Conservation (phyloP, 2,113 vertebrate species). For the Amblyopsis rosae region DNA sequence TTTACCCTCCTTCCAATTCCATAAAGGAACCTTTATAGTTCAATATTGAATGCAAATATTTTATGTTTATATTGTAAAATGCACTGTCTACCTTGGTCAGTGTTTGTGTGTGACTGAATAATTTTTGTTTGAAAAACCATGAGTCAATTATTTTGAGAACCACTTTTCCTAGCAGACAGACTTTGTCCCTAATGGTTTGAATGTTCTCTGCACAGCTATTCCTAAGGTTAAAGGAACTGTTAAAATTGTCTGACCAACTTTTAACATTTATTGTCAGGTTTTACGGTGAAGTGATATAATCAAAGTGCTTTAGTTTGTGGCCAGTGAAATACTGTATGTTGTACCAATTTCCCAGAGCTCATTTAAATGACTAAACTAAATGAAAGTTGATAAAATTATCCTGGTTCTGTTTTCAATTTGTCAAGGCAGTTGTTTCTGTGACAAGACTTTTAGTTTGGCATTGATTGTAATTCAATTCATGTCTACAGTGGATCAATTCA, state of each 20-base stretch:
- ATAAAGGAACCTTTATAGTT: no score
- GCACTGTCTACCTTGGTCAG: no score
- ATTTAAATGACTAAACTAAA: conserved; percentile 23
- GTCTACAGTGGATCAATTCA: conserved; percentile 41
- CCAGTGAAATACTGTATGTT: background rate
- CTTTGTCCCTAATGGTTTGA: conserved; percentile 1
- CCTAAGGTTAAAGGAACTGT: background rate
- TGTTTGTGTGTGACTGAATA: no score
- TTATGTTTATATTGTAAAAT: no score
- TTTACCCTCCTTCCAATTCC: no score
- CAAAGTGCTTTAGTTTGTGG: background rate
- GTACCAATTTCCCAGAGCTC: background rate
- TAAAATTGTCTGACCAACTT: background rate
- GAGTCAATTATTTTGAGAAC: no score
- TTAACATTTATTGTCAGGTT: background rate
- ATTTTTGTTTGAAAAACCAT: no score
- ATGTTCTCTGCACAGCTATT: conserved; percentile 16
- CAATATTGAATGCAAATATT: no score
- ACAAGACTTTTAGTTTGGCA: conserved; percentile 12
- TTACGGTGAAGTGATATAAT: conserved; percentile 9
- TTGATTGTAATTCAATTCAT: conserved; percentile 53
- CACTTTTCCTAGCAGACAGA: background rate
- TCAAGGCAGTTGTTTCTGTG: conserved; percentile 18
- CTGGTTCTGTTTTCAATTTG: conserved; percentile 48
- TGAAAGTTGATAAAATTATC: conserved; percentile 27